Conservation (phyloP, 2,113 vertebrate species). For the Sterrhoptilus dennistouni region DNA sequence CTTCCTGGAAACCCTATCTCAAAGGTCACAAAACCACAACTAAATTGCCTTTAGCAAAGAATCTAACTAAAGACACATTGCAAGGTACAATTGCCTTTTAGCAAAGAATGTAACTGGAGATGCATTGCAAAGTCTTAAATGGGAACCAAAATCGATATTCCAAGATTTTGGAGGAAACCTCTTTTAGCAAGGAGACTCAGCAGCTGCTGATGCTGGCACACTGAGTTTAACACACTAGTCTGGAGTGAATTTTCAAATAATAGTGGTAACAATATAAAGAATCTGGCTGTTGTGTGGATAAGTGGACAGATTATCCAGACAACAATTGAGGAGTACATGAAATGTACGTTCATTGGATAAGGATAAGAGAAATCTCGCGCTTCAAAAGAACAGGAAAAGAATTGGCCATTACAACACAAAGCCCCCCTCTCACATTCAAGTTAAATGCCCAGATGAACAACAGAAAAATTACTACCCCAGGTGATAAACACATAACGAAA, state of each 20-base stretch:
- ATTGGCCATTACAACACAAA: background rate
- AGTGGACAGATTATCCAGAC: background rate
- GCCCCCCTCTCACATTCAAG: background rate
- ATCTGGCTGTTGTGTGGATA: background rate
- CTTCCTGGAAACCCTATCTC: constrained; percentile 43
- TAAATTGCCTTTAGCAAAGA: constrained; percentile 49
- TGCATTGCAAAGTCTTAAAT: constrained; percentile 16
- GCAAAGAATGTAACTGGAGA: constrained; percentile 39
- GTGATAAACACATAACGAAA: background rate
- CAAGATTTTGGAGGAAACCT: constrained; percentile 30
- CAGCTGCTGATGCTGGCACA: background rate
- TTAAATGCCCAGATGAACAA: background rate
- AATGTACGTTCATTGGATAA: background rate
- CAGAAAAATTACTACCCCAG: background rate
- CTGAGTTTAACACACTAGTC: background rate
- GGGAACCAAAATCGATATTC: constrained; percentile 46
- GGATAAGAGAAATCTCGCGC: background rate
- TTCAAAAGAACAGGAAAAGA: background rate
- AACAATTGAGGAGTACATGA: background rate
- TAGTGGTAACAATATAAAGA: background rate
- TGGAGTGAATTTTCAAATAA: background rate
- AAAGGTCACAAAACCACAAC: constrained; percentile 61
- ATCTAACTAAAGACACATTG: constrained; percentile 38
- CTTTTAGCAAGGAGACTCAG: background rate
- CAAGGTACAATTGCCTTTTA: constrained; percentile 39